Base-by-base conservation (phyloP, 1,140 invertebrate species). In the Solenopsis fugax region DNA sequence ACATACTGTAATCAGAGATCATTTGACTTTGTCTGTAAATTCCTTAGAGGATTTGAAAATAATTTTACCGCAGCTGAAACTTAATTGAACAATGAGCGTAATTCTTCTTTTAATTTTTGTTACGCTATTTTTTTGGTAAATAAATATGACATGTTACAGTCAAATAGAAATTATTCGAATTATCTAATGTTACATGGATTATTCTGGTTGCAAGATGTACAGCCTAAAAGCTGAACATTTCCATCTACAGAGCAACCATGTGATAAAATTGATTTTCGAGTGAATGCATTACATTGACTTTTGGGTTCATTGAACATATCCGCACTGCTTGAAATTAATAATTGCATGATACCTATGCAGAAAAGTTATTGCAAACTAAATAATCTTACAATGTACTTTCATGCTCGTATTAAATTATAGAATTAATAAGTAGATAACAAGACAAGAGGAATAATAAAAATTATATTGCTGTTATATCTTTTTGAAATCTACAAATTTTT, bases 221-320 rank as follows among this genome's bases (percentile, higher is more conserved):
- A 6, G 34, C n/a, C 16, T 10, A 41, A 69, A 69, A 71, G 24
- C 24, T 13, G 21, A 24, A 41, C 16, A 9, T 72, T 81, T 58
- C 67, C 34, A n/a, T 72, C 21, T 41, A 50, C 7, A 4, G 52
- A 24, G 34, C 86, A 80, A 67, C 62, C 73, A 76, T 67, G 80
- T 75, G 52, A 90, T 82, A 85, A 88, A 90, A 90, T 90, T 80
- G 86, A 85, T 90, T 90, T 85, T 81, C 62, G 54, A 71, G 50
- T 45, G 80, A 75, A 71, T 78, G 77, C 65, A 48, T 67, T 62
- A 48, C 52, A 73, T 69, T 76, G 86, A 88, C 86, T 82, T 85
- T 60, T 77, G 75, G 71, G 72, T 90, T 90, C 78, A 90, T 90
- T 90, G 87, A 89, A 84, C 89, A 78, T 16, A 29, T 34, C 56